Conservation (phyloP, 2,113 vertebrate species). For the Pristiophorus japonicus region DNA sequence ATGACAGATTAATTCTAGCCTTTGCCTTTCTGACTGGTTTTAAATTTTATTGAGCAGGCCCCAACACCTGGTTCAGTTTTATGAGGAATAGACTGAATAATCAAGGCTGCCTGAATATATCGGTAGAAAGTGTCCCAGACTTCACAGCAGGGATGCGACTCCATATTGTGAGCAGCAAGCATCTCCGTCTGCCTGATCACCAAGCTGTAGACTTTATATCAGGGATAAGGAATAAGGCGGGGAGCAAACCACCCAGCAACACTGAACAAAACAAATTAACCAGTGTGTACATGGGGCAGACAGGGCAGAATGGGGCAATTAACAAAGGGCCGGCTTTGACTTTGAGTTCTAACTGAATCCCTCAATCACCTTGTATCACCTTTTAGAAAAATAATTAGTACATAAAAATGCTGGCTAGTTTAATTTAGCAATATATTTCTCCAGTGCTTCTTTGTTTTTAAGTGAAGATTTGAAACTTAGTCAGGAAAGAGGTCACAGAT, state of each 20-base stretch:
- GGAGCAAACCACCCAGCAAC: background rate
- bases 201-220: background rate
- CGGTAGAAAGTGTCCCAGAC: slow-evolving; percentile 15
- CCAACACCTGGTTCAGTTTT: slow-evolving; percentile 36
- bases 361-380: background rate
- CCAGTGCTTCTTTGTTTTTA: background rate
- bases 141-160: background rate
- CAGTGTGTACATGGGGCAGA: background rate
- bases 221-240: background rate
- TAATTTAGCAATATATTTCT: background rate
- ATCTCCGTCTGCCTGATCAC: background rate
- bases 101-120: background rate
- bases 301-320: background rate
- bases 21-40: slow-evolving; percentile 31
- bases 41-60: background rate
- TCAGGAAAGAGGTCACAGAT: background rate
- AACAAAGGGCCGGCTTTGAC: background rate
- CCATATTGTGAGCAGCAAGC: background rate
- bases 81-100: slow-evolving; percentile 30
- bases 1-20: slow-evolving; percentile 44
- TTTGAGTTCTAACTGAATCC: background rate
- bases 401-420: background rate
- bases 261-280: background rate
- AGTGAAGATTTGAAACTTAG: background rate
- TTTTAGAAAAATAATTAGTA: background rate